Base-by-base conservation (phyloP, 1,140 invertebrate genomes). In the Pantala flavescens region DNA sequence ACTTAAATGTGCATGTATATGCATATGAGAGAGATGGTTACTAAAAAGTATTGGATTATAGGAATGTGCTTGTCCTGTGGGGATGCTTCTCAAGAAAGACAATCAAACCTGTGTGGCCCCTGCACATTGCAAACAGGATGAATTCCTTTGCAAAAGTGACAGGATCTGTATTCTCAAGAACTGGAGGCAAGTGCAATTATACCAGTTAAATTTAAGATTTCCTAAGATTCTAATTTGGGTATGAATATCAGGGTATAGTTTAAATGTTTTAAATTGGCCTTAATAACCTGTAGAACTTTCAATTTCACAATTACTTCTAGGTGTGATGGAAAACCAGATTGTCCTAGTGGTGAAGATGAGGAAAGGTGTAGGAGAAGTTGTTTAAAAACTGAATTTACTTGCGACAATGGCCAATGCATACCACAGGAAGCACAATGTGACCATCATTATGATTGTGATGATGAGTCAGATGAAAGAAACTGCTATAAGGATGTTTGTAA, bases 1-100 rank as follows among this genome's bases (percentile, higher is more conserved):
- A 79, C 80, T 81, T 79, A 71, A 76, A 76, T 24, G 77, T 78
- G n/a, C n/a, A n/a, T n/a, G n/a, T n/a, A n/a, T 36, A 5, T 36
- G 2, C 28, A 36, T 36, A n/a, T 36, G 9, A 36, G 28, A 36
- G n/a, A n/a, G n/a, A 36, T 36, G 28, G 9, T 36, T 36, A 2
- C 2, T 36, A 5, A 36, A 36, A 36, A 36, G 28, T n/a, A 5
- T 76, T 77, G 24, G 76, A 74, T 78, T 72, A 12, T 74, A 81
- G 77, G 77, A 82, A 0, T 91, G 91, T 76, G 81, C 87, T 0
- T 93, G 91, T 78, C 88, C 91, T 0, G 77, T 84, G 0, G 86
- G 86, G 0, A 84, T 86, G 76, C 78, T 83, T 0, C 79, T 88
- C 7, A 81, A 82, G 16, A 76, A 78, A 9, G 83, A 86, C 77